Conservation (phyloP, 64 coral and sea anemone genomes). For the Stichodactyla helianthus region DNA sequence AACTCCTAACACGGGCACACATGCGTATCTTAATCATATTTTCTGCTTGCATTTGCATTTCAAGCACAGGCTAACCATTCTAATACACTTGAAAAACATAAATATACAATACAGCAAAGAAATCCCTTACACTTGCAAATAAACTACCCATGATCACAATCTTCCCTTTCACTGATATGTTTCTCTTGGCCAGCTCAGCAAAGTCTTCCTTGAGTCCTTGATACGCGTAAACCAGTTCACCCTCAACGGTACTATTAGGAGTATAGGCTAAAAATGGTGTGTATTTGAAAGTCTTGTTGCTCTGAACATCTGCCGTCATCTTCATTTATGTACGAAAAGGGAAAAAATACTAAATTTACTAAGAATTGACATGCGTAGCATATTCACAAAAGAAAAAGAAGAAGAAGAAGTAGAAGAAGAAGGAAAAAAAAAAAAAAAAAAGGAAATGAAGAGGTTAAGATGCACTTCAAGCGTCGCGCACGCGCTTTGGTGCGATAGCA, state of each 20-base stretch:
- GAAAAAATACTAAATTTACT: background rate
- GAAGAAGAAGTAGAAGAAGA: too few relatives aligned
- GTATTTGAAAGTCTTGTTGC: background rate
- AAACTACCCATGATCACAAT: conserved; percentile 28
- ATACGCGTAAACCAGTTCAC: conserved; percentile 44
- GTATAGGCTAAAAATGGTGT: conserved; percentile 54
- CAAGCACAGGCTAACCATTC: background rate
- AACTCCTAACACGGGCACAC: too few relatives aligned
- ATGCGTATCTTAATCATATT: too few relatives aligned
- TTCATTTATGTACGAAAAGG: background rate
- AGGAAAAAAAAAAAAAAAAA: too few relatives aligned
- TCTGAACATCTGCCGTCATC: conserved; percentile 22
- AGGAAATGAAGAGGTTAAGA: too few relatives aligned
- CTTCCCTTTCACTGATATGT: conserved; percentile 59
- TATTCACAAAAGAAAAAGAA: background rate
- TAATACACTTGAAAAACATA: background rate
- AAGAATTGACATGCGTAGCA: background rate
- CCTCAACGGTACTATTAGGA: conserved; percentile 48
- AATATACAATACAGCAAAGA: background rate
- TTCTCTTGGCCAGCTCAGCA: conserved; percentile 31
- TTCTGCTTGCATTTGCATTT: background rate
- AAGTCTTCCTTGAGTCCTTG: background rate
- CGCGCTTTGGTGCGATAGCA: too few relatives aligned
- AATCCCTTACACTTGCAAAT: conserved; percentile 12
- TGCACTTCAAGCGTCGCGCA: too few relatives aligned